Evolutionary conservation across 30 jellyfish, hydroid and myxozoan genomes (phyloP), one percentile per base, ranked within the genome.

Genomic region (Phacellophora camtschatica): DNA sequence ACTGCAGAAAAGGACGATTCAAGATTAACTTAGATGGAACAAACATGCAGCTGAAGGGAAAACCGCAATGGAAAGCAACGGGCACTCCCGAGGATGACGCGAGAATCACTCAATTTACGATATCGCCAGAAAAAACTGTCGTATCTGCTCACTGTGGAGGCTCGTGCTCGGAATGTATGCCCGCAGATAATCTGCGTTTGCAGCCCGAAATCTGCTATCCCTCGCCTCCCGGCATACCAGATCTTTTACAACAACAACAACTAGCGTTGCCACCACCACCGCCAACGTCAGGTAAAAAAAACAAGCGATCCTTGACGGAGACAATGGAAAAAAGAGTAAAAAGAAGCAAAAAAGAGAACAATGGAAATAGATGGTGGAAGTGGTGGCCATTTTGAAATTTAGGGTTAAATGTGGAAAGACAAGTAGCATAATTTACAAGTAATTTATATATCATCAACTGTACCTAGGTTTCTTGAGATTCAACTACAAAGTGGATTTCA

Each of bases 91-190:
- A 82, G 22, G 90, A 85, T 63, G 87, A 54, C 23, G 90, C 65
- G 71, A 50, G 98, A 36, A 90, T 90, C n/a, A 90, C 98, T 33
- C 89, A 85, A 69, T 90, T 90, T 56, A 72, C 84, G 49, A 66
- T 61, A 2, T 88, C 95, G 27, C 78, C 93, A 1, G 89, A 83
- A 27, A 45, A 72, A 15, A 85, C 68, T 34, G 90, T 66, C 5
- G 85, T 50, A n/a, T 62, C 74, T 15, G 98, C 98, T 7, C 86
- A 84, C 25, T 90, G 98, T 57, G 98, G 98, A 23, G 98, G 98
- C 4, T 90, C 98, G 15, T 90, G 98, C 73, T 79, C 98, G 10
- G 87, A 83, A 54, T 90, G 98, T 49, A 75, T 85, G 86, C 98
- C 98, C 36, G 77, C 86, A 20, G 96, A 74, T 7, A 83, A 71